Conservation (phyloP, 1,140 invertebrate genomes). For the Ips nitidus region DNA sequence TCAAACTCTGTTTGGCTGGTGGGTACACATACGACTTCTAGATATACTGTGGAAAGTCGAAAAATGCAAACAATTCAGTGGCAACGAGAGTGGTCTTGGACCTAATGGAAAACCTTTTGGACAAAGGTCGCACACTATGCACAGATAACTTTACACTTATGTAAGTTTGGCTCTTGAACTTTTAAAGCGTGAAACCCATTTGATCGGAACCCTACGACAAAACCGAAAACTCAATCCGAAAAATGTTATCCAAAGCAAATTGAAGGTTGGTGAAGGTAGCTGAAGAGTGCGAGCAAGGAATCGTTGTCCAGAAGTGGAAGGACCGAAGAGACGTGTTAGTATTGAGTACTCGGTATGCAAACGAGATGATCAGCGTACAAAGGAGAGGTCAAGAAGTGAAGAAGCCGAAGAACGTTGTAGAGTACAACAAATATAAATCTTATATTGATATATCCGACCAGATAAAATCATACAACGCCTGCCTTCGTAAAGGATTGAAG, state of each 20-base stretch:
- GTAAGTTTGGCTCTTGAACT: constrained; percentile 49
- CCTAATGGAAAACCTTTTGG: constrained; percentile 29
- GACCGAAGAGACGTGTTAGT: not conserved
- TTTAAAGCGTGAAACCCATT: constrained; percentile 52
- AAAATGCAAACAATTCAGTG: too few species aligned
- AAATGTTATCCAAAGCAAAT: constrained; percentile 31
- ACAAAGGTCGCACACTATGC: constrained; percentile 10
- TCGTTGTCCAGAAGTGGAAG: too few species aligned
- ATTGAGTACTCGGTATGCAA: too few species aligned
- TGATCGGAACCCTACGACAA: constrained; percentile 51
- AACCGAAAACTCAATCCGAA: constrained; percentile 49
- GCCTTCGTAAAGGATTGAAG: too few species aligned
- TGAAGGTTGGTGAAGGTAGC: too few species aligned
- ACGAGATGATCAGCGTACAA: too few species aligned
- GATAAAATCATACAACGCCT: too few species aligned
- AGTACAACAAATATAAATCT: too few species aligned
- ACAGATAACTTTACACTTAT: constrained; percentile 50
- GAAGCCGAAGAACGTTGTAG: too few species aligned
- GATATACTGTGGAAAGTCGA: not conserved
- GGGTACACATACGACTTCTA: not conserved
- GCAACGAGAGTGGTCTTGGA: not conserved
- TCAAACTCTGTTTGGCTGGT: not conserved
- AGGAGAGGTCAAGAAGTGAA: too few species aligned
- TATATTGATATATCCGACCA: too few species aligned
- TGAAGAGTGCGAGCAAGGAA: constrained; percentile 41